Evolutionary conservation across 2,888 invertebrate genomes (phyloP).

Genomic region (Latrodectus hesperus): DNA sequence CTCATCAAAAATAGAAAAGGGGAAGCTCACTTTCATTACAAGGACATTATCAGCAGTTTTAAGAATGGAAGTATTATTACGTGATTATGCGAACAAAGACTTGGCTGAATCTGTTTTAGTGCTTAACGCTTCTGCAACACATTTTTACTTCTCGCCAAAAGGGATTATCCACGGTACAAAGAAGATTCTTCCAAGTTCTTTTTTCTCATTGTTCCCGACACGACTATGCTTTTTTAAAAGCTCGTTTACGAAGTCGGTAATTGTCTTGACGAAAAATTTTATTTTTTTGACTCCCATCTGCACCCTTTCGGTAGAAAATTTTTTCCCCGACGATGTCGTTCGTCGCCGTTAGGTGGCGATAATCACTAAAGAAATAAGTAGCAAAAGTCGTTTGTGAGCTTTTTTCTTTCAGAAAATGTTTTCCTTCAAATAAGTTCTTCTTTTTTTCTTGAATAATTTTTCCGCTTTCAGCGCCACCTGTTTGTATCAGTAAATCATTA

Average conservation of each 20-base stretch:
- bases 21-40: constrained; percentile 43
- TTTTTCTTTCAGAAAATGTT: constrained; percentile 12
- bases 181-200: constrained; percentile 17
- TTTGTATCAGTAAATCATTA: constrained; percentile 14
- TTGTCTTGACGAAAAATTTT: constrained; percentile 21
- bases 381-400: constrained; percentile 39
- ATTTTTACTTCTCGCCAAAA: constrained; percentile 33
- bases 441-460: constrained; percentile 12
- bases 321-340: not conserved
- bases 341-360: constrained; percentile 27
- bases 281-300: not conserved
- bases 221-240: constrained; percentile 31
- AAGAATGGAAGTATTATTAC: constrained; percentile 45
- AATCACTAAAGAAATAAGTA: constrained; percentile 27
- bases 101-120: constrained; percentile 32
- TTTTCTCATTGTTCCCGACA: constrained; percentile 45
- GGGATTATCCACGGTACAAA: constrained; percentile 41
- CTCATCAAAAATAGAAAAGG: constrained; percentile 27
- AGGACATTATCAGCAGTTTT: constrained; percentile 51
- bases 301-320: constrained; percentile 7
- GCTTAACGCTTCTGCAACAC: constrained; percentile 39
- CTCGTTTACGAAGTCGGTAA: constrained; percentile 44
- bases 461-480: constrained; percentile 33
- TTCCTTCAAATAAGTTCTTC: constrained; percentile 15
- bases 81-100: constrained; percentile 52